Percentiles rank a stretch among this genome's conserved stretches.
phyloP scores from a whole-genome alignment of 2,113 vertebrate species.

The Pollimyrus isidori region DNA sequence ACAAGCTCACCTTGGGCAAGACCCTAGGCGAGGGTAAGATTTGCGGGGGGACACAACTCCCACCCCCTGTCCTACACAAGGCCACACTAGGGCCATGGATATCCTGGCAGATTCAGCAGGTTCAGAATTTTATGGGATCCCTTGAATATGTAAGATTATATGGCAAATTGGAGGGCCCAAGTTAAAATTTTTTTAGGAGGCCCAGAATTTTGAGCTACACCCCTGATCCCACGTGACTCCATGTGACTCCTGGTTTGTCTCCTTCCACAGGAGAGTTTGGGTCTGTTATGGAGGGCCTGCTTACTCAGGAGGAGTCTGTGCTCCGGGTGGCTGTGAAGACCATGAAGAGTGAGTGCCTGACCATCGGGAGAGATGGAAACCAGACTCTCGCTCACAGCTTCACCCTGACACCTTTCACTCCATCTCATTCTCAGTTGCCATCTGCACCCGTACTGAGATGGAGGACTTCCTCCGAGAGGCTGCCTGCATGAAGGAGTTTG shows the following conservation, averaged over 20 bases:
- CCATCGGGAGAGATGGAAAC: neutral
- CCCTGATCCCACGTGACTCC: neutral
- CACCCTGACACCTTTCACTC: neutral
- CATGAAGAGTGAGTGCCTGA: constrained; percentile 79
- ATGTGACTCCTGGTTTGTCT: constrained; percentile 18
- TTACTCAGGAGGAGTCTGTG: constrained; percentile 75
- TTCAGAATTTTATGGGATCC: neutral
- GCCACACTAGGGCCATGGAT: neutral
- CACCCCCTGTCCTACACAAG: neutral
- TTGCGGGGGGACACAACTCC: neutral
- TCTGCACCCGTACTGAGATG: constrained; percentile 84
- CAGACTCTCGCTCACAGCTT: neutral
- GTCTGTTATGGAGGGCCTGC: constrained; percentile 82
- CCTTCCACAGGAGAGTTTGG: constrained; percentile 74
- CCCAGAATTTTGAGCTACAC: neutral
- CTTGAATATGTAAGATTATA: neutral
- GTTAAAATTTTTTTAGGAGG: neutral
- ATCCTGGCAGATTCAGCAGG: neutral
- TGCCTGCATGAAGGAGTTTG: constrained; percentile 89
- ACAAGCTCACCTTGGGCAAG: constrained; percentile 82
- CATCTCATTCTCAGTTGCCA: constrained; percentile 60
- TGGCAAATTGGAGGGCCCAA: neutral
- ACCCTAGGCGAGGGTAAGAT: constrained; percentile 77
- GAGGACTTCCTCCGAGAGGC: constrained; percentile 87
- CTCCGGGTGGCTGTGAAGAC: constrained; percentile 89